phyloP scores from a whole-genome alignment of 2,797 vertebrate genomes.

The Anguilla anguilla region DNA sequence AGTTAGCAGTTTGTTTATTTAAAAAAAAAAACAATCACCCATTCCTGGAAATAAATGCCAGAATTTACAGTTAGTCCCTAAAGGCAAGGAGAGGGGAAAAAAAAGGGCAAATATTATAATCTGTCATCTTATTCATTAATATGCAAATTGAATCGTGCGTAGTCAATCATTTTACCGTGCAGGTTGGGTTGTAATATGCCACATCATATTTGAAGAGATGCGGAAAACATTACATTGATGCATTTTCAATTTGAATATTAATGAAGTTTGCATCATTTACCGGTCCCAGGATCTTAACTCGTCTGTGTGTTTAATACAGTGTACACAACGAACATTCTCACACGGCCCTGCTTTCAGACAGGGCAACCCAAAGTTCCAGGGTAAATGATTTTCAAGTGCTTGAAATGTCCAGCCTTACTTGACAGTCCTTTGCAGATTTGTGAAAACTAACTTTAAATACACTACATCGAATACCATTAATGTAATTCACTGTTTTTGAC shows the following conservation, averaged over 20 bases:
- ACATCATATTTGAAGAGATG: conserved; percentile 64
- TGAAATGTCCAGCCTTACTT: conserved; percentile 25
- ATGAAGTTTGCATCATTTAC: conserved; percentile 62
- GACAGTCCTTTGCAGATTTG: not conserved
- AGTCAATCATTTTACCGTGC: conserved; percentile 59
- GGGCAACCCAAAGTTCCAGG: conserved; percentile 24
- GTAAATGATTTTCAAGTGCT: conserved; percentile 43
- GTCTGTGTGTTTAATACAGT: conserved; percentile 52
- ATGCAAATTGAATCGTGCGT: conserved; percentile 67
- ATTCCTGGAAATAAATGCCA: conserved; percentile 50
- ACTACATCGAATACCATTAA: not conserved
- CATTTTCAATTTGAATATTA: conserved; percentile 66
- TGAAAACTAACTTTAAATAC: conserved; percentile 19
- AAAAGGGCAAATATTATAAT: conserved; percentile 62
- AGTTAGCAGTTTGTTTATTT: conserved; percentile 40
- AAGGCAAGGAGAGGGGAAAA: conserved; percentile 51
- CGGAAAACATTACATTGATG: conserved; percentile 64
- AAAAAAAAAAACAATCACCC: conserved; percentile 43
- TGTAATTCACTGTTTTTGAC: not conserved
- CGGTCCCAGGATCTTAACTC: conserved; percentile 53
- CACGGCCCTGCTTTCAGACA: conserved; percentile 41
- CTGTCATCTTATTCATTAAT: conserved; percentile 65
- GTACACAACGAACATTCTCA: conserved; percentile 49
- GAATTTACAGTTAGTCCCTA: conserved; percentile 52
- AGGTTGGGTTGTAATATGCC: conserved; percentile 57